phyloP scores from a whole-genome alignment of 1,140 invertebrate species.

The Lucilia cuprina region DNA sequence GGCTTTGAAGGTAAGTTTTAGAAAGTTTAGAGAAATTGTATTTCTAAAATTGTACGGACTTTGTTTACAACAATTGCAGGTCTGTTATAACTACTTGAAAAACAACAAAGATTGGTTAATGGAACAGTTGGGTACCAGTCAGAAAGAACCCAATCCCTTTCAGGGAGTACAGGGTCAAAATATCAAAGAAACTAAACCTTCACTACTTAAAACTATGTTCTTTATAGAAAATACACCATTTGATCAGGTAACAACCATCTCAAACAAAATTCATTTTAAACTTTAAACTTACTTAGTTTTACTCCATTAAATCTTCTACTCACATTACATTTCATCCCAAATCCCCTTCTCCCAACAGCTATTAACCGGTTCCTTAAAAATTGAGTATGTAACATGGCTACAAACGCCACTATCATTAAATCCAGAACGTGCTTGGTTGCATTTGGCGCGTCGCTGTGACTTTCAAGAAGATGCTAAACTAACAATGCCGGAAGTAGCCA shows the following conservation, averaged over 20 bases:
- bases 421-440: conserved; percentile 65
- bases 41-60: too few relatives aligned
- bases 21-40: too few relatives aligned
- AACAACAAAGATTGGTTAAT: conserved; percentile 73
- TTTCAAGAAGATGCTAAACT: conserved; percentile 63
- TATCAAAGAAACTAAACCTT: conserved; percentile 65
- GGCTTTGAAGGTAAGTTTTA: conserved; percentile 64
- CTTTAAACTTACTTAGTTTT: too few relatives aligned
- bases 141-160: conserved; percentile 54
- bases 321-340: neutral
- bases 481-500: conserved; percentile 59
- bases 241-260: conserved; percentile 72
- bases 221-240: conserved; percentile 75
- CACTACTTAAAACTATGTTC: conserved; percentile 76
- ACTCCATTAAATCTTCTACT: too few relatives aligned
- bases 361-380: conserved; percentile 64
- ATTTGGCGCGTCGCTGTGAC: conserved; percentile 65
- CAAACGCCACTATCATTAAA: conserved; percentile 67
- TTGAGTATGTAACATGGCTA: conserved; percentile 66
- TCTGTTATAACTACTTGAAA: conserved; percentile 73
- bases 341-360: conserved; percentile 55
- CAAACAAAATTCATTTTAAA: too few relatives aligned
- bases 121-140: conserved; percentile 66
- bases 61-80: conserved; percentile 57
- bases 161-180: conserved; percentile 59